Conservation (phyloP, 1,140 invertebrate genomes). For the Hestina assimilis region DNA sequence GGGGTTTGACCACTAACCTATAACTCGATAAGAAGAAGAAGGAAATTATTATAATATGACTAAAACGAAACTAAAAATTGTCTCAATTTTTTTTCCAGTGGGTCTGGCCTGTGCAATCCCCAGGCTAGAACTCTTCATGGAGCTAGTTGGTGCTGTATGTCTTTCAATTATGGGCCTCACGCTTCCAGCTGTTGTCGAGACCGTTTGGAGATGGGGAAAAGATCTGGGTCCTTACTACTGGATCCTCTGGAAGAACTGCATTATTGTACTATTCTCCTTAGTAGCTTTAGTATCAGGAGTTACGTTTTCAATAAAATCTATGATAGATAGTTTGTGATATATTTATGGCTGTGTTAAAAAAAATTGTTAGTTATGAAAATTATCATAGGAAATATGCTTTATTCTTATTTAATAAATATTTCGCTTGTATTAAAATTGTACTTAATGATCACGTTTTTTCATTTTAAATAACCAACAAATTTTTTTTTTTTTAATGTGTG, state of each 20-base stretch:
- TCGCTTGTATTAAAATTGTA: too few species aligned
- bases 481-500: too few species aligned
- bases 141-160: constrained; percentile 91
- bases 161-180: constrained; percentile 90
- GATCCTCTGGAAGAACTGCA: constrained; percentile 83
- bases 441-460: too few species aligned
- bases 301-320: constrained; percentile 78
- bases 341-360: constrained; percentile 22
- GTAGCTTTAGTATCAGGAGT: constrained; percentile 84
- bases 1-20: too few species aligned
- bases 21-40: too few species aligned
- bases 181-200: constrained; percentile 91
- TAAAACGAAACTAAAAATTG: background rate
- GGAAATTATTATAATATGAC: too few species aligned
- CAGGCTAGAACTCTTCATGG: constrained; percentile 91
- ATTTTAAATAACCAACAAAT: too few species aligned
- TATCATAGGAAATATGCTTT: background rate
- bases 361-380: background rate
- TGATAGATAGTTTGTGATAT: constrained; percentile 57
- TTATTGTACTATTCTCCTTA: constrained; percentile 81
- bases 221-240: constrained; percentile 80
- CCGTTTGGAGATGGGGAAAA: constrained; percentile 82
- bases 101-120: constrained; percentile 87
- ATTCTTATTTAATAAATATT: constrained; percentile 4
- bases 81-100: constrained; percentile 77